Conservation (phyloP, 2,797 vertebrate genomes). For the Simalia tracyae region DNA sequence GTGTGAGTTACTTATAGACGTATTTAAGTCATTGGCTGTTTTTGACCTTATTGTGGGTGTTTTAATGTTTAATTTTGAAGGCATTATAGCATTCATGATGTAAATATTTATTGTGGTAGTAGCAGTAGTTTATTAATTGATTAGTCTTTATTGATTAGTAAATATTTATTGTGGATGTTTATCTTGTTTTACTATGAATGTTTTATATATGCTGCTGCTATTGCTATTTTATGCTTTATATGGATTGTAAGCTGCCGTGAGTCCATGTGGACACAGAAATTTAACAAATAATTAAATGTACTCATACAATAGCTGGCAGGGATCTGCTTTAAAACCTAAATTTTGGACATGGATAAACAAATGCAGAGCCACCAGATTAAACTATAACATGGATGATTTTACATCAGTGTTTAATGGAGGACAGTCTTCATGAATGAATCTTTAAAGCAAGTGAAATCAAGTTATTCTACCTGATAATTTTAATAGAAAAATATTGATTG, state of each 20-base stretch:
- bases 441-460: background rate
- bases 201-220: too few relatives aligned
- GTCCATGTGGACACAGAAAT: background rate
- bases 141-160: too few relatives aligned
- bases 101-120: background rate
- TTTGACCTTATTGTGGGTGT: background rate
- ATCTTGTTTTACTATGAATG: background rate
- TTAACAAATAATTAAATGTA: background rate
- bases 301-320: background rate
- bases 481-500: conserved; percentile 1
- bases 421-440: background rate
- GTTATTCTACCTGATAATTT: conserved; percentile 13
- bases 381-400: conserved; percentile 9
- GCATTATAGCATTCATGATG: background rate
- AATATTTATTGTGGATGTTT: background rate
- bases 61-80: background rate
- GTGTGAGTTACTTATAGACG: background rate
- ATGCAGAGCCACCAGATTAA: background rate
- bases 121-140: too few relatives aligned
- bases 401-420: background rate
- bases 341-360: background rate
- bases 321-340: background rate
- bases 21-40: background rate
- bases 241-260: background rate
- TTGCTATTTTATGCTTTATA: background rate